These are phyloP conservation scores for Takifugu ocellatus DNA, from an alignment of 2,797 vertebrate genomes.

Conservation along the genomic window DNA sequence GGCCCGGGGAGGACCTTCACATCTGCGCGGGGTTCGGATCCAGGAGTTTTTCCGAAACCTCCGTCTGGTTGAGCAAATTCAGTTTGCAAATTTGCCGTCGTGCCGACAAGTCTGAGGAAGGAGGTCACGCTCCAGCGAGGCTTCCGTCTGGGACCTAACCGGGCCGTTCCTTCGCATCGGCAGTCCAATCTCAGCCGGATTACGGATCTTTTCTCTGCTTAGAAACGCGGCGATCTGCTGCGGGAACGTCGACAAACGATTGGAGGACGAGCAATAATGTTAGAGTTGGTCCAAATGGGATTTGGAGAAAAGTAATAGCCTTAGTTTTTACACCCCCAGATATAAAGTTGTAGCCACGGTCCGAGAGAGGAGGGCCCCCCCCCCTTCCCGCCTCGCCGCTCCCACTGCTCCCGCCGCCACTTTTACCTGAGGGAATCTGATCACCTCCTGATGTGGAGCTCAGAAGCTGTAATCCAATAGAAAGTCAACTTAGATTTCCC, in stretches of 20 bases:
- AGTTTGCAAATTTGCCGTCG: too few species aligned
- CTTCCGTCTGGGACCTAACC: too few species aligned
- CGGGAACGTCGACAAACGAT: background rate
- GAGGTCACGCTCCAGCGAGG: too few species aligned
- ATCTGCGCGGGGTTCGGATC: too few species aligned
- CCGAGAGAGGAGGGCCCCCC: slow-evolving; percentile 17
- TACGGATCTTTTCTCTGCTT: too few species aligned
- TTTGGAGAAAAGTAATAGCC: slow-evolving; percentile 39
- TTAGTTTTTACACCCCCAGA: slow-evolving; percentile 24
- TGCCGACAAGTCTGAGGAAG: too few species aligned
- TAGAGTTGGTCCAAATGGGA: slow-evolving; percentile 18
- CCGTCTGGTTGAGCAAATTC: too few species aligned
- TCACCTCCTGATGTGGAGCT: slow-evolving; percentile 69
- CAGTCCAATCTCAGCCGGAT: too few species aligned
- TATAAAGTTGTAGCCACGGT: slow-evolving; percentile 27
- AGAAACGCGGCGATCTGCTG: too few species aligned
- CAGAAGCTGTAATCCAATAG: slow-evolving; percentile 66
- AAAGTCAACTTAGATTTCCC: slow-evolving; percentile 71
- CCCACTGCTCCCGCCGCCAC: slow-evolving; percentile 16
- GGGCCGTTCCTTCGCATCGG: too few species aligned
- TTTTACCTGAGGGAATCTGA: slow-evolving; percentile 58
- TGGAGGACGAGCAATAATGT: slow-evolving; percentile 18
- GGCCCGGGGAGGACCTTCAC: too few species aligned
- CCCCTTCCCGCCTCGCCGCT: slow-evolving; percentile 27
- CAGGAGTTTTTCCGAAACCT: too few species aligned